Conservation (phyloP, 2,888 invertebrate species). For the Drosophila hawaiiensis region DNA sequence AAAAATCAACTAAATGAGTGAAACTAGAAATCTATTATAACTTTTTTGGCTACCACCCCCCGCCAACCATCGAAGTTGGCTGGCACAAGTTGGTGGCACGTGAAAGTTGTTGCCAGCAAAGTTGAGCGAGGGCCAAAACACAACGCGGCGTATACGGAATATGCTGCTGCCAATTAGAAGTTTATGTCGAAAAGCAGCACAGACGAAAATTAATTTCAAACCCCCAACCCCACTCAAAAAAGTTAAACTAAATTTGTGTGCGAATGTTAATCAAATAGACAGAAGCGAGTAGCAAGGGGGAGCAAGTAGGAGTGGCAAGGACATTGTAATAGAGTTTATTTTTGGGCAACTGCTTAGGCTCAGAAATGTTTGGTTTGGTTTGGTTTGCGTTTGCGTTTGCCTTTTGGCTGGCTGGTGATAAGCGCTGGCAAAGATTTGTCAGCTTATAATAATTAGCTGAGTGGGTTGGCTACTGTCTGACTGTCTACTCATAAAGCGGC, state of each 20-base stretch:
- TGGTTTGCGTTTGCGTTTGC: conserved; percentile 21
- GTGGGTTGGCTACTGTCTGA: conserved; percentile 19
- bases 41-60: conserved; percentile 49
- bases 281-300: not conserved
- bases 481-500: conserved; percentile 18
- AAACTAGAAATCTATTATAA: conserved; percentile 79
- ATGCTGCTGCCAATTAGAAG: conserved; percentile 78
- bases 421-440: conserved; percentile 61
- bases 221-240: conserved; percentile 14
- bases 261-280: conserved; percentile 74
- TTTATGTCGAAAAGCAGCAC: conserved; percentile 59
- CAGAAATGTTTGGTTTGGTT: conserved; percentile 8
- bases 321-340: conserved; percentile 40
- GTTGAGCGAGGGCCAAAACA: conserved; percentile 27
- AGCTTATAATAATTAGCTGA: conserved; percentile 75
- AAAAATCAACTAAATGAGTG: conserved; percentile 64
- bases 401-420: conserved; percentile 48
- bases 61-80: conserved; percentile 48
- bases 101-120: conserved; percentile 40
- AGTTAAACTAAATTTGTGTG: conserved; percentile 71
- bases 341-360: conserved; percentile 28
- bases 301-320: too few relatives aligned
- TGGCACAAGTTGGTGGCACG: not conserved
- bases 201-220: conserved; percentile 69
- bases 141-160: conserved; percentile 65